Evolutionary conservation across 2,888 invertebrate genomes (phyloP).

Genomic region (Clunio marinus): DNA sequence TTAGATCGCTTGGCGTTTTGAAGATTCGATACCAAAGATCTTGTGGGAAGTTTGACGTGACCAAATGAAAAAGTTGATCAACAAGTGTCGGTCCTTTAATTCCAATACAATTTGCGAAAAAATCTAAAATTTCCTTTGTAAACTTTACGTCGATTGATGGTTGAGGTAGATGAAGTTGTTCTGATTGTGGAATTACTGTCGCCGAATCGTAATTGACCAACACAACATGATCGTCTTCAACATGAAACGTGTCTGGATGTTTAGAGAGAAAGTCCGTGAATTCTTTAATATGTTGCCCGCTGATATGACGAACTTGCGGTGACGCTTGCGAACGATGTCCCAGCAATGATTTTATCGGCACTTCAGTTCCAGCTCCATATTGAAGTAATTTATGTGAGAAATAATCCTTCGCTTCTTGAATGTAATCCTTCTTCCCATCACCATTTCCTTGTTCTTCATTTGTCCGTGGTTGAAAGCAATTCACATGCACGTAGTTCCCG

Average conservation of each 20-base stretch:
- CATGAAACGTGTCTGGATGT: constrained; percentile 79
- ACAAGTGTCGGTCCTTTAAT: constrained; percentile 78
- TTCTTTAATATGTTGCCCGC: constrained; percentile 88
- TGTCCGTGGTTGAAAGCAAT: constrained; percentile 68
- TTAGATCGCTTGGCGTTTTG: constrained; percentile 83
- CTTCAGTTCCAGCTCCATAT: constrained; percentile 93
- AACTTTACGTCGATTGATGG: constrained; percentile 77
- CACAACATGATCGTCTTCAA: constrained; percentile 80
- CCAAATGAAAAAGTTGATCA: constrained; percentile 80
- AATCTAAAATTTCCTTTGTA: constrained; percentile 76
- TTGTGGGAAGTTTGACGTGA: constrained; percentile 70
- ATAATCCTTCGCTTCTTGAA: constrained; percentile 95
- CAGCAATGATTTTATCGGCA: constrained; percentile 92
- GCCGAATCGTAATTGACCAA: constrained; percentile 67
- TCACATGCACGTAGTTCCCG: constrained; percentile 85
- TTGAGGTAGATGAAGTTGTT: constrained; percentile 65
- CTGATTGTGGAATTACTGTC: constrained; percentile 63
- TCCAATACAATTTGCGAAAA: constrained; percentile 76
- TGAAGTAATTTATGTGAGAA: constrained; percentile 92
- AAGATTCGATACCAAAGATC: constrained; percentile 82
- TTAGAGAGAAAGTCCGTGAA: constrained; percentile 84
- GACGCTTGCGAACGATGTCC: constrained; percentile 96
- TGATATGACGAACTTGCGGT: constrained; percentile 94
- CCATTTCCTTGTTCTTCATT: constrained; percentile 55
- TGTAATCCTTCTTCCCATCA: constrained; percentile 77